phyloP scores from a whole-genome alignment of 2,113 vertebrate species.

The Megalops atlanticus region DNA sequence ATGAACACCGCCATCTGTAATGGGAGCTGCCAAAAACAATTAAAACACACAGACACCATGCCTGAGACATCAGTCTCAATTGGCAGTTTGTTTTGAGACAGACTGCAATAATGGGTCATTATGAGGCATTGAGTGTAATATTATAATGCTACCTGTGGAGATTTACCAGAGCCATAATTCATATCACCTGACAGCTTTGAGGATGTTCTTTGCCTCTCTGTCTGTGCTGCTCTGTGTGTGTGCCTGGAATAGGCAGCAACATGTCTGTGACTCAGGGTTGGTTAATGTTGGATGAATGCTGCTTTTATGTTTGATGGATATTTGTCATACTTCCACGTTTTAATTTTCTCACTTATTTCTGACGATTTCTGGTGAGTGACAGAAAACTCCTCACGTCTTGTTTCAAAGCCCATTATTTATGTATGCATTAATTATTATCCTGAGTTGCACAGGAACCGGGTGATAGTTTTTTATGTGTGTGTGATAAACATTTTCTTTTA shows the following conservation, averaged over 20 bases:
- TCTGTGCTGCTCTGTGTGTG: background rate
- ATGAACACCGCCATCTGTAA: background rate
- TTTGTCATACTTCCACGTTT: background rate
- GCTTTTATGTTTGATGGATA: background rate
- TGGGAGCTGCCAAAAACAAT: background rate
- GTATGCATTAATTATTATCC: background rate
- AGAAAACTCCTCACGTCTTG: background rate
- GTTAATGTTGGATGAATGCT: conserved; percentile 10
- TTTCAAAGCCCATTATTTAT: background rate
- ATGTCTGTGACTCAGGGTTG: background rate
- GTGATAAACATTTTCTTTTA: too few species aligned
- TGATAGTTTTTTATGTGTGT: background rate
- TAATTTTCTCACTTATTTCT: background rate
- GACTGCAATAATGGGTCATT: conserved; percentile 18
- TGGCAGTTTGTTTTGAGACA: conserved; percentile 10
- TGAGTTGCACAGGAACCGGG: background rate
- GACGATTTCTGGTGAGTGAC: background rate
- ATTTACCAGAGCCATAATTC: background rate
- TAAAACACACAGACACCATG: background rate
- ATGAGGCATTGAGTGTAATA: background rate
- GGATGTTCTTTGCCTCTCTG: background rate
- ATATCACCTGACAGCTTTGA: conserved; percentile 14
- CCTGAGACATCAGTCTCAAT: background rate
- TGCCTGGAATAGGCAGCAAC: background rate
- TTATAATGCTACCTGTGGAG: conserved; percentile 23